A percentile compares a stretch with the other conserved stretches of the same genome.
Conservation (phyloP, 2,113 vertebrate genomes). For the Psittacula cyanocephala region DNA sequence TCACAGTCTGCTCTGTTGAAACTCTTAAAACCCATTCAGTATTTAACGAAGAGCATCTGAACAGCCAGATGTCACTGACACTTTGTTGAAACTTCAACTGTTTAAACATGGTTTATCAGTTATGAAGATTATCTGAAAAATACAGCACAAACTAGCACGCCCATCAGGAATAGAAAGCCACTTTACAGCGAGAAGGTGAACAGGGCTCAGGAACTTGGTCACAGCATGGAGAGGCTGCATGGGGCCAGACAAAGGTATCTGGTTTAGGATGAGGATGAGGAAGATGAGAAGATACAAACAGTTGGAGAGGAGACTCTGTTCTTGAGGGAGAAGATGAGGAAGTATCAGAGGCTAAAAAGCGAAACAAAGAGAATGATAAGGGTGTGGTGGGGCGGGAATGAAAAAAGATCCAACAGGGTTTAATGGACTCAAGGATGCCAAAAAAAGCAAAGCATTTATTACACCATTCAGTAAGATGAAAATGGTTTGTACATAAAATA, state of each 20-base stretch:
- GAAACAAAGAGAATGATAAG: conserved; percentile 76
- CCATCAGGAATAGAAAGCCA: conserved; percentile 70
- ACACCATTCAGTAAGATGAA: neutral
- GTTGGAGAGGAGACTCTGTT: conserved; percentile 85
- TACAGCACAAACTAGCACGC: conserved; percentile 57
- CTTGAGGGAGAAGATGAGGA: conserved; percentile 87
- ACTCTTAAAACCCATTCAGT: neutral
- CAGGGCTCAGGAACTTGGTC: conserved; percentile 78
- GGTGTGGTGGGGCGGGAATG: neutral
- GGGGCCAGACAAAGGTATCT: conserved; percentile 81
- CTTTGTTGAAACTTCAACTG: neutral
- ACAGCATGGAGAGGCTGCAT: conserved; percentile 79
- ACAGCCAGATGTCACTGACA: neutral
- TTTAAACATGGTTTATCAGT: conserved; percentile 64
- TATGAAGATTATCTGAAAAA: conserved; percentile 78
- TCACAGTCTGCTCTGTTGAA: neutral
- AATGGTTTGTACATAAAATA: conserved; percentile 35
- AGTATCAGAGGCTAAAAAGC: conserved; percentile 87
- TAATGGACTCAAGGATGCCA: conserved; percentile 63
- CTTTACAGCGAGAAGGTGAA: conserved; percentile 84
- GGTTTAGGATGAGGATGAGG: conserved; percentile 79
- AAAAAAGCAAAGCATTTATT: conserved; percentile 43
- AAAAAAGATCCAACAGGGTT: conserved; percentile 50
- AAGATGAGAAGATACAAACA: conserved; percentile 83
- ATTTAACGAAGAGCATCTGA: neutral